A percentile compares a stretch with the other conserved stretches of the same genome.
phyloP scores from a whole-genome alignment of 37 sponge, comb jelly and placozoan genomes.

The Tethya wilhelma region DNA sequence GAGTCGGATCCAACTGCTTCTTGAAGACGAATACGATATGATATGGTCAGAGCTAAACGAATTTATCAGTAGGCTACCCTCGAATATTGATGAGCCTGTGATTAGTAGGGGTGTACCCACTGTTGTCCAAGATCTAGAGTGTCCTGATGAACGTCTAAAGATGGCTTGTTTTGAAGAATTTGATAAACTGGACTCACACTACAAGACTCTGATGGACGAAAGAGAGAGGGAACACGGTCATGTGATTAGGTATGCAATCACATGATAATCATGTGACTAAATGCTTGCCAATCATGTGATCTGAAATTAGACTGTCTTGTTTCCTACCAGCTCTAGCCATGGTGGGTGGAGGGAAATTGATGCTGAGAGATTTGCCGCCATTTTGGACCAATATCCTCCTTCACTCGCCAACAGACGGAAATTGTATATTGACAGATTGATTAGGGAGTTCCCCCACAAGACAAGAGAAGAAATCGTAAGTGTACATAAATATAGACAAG shows the following conservation, averaged over 20 bases:
- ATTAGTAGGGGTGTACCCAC: slow-evolving; percentile 16
- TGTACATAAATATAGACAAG: background rate
- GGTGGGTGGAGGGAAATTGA: slow-evolving; percentile 63
- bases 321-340: background rate
- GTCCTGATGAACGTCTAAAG: slow-evolving; percentile 20
- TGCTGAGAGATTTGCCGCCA: slow-evolving; percentile 4
- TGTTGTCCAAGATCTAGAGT: slow-evolving; percentile 1
- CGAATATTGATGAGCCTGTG: background rate
- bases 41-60: background rate
- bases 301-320: background rate
- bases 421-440: slow-evolving; percentile 61
- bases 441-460: slow-evolving; percentile 61
- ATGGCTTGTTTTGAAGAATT: slow-evolving; percentile 34
- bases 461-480: slow-evolving; percentile 49
- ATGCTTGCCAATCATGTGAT: too few relatives aligned
- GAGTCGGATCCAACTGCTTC: background rate
- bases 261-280: background rate
- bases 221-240: background rate
- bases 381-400: slow-evolving; percentile 68
- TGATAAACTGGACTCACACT: slow-evolving; percentile 17
- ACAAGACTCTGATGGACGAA: background rate
- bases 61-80: background rate
- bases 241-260: background rate
- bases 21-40: slow-evolving; percentile 11
- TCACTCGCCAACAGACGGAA: background rate